phyloP scores from a whole-genome alignment of 2,888 invertebrate genomes.

The Drosophila eohydei region DNA sequence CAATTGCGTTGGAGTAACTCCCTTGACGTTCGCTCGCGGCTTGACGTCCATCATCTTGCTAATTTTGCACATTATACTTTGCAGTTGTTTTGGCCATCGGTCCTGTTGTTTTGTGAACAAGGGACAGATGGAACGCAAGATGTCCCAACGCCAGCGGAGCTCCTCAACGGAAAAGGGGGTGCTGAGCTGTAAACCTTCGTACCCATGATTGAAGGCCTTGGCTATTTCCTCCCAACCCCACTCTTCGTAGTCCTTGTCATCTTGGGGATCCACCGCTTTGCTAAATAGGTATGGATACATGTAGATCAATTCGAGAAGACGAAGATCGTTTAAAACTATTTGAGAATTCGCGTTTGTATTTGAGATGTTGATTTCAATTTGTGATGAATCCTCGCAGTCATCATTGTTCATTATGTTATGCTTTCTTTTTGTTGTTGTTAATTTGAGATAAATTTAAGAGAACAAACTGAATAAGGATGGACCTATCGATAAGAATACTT shows the following conservation, averaged over 20 bases:
- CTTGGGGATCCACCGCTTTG: not conserved
- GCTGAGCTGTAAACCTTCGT: constrained; percentile 20
- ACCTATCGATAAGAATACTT: constrained; percentile 3
- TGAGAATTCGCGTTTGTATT: constrained; percentile 37
- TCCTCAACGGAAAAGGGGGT: constrained; percentile 53
- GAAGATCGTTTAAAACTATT: constrained; percentile 60
- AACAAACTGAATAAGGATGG: not conserved
- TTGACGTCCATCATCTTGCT: constrained; percentile 11
- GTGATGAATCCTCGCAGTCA: not conserved
- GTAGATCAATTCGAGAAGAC: constrained; percentile 50
- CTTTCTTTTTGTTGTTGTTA: not conserved
- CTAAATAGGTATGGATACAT: constrained; percentile 46
- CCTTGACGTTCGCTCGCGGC: not conserved
- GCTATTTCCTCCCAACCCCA: constrained; percentile 64
- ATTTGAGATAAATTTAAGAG: no score
- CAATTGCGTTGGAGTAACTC: not conserved
- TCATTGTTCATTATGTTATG: not conserved
- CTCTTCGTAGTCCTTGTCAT: constrained; percentile 49
- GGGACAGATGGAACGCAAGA: constrained; percentile 55
- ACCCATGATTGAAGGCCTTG: constrained; percentile 48
- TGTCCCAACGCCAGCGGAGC: constrained; percentile 69
- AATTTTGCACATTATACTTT: constrained; percentile 52
- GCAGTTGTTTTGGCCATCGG: constrained; percentile 47
- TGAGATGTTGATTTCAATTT: constrained; percentile 44
- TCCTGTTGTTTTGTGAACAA: constrained; percentile 19